phyloP scores from a whole-genome alignment of 2,888 invertebrate species.

The Microctonus aethiopoides region DNA sequence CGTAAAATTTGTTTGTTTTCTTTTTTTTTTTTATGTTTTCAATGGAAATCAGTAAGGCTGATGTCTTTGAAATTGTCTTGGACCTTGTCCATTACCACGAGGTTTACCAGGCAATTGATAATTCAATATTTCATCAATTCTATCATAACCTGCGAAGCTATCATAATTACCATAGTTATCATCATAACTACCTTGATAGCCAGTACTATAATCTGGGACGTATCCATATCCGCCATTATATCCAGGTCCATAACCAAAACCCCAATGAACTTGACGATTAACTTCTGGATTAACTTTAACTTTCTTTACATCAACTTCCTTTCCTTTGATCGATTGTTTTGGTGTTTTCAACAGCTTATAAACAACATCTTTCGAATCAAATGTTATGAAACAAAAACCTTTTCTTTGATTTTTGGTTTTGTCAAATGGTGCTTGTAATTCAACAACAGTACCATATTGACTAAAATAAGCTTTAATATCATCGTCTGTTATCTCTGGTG shows the following conservation, averaged over 20 bases:
- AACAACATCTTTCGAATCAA: constrained; percentile 73
- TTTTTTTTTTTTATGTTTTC: constrained; percentile 15
- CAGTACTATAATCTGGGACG: constrained; percentile 59
- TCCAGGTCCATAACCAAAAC: constrained; percentile 59
- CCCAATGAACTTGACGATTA: constrained; percentile 64
- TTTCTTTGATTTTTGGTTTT: constrained; percentile 74
- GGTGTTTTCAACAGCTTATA: constrained; percentile 71
- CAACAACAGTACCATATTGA: constrained; percentile 73
- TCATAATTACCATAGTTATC: constrained; percentile 67
- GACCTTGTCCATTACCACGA: constrained; percentile 63
- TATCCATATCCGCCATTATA: constrained; percentile 61
- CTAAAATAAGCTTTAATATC: constrained; percentile 73
- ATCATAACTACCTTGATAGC: constrained; percentile 62
- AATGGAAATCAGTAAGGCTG: constrained; percentile 61
- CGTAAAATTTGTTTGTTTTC: constrained; percentile 12
- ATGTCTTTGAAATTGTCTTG: constrained; percentile 66
- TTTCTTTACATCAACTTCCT: constrained; percentile 71
- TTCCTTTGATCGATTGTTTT: constrained; percentile 72
- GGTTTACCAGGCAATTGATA: constrained; percentile 59
- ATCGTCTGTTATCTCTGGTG: constrained; percentile 72
- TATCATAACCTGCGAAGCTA: constrained; percentile 61
- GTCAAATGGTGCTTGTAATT: constrained; percentile 76
- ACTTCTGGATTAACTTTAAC: constrained; percentile 70
- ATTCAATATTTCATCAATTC: constrained; percentile 55
- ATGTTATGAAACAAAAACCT: constrained; percentile 77